Evolutionary conservation across 2,113 vertebrate species (phyloP), one percentile per base, ranked within the genome.

Genomic region (Burhinus bistriatus): DNA sequence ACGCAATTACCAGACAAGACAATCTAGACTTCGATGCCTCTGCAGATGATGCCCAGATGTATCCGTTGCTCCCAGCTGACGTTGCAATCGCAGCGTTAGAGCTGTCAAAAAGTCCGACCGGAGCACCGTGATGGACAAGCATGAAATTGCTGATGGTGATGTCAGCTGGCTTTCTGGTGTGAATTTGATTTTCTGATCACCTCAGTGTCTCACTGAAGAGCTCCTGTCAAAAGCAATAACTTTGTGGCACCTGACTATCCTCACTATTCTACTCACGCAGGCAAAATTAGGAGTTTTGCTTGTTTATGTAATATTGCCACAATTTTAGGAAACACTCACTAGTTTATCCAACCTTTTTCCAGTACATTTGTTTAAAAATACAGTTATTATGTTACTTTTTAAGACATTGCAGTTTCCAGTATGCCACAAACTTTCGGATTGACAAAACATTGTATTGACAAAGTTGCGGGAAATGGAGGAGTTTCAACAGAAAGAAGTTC

Each of bases 321-420:
- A 5, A 5, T 49, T 59, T 14, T 17, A 40, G 5, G 19, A 17
- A 82, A 40, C 30, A 3, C 23, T 30, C 57, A 0, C 4, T 38
- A 71, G 21, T 15, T 83, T 21, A 34, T 8, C 66, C 61, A 76
- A 5, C 26, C 42, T 36, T 30, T 20, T 38, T 29, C 61, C 65
- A 8, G 14, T 0, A 30, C 4, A 15, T 9, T 47, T 38, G 49
- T 51, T 84, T 55, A 42, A 55, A 61, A 69, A 38, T 25, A 16
- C 25, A 36, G 10, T 6, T 3, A 9, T 11, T 2, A 36, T 2
- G 64, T 9, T 17, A 12, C 4, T 11, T 79, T 69, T 92, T 12
- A 36, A 78, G 21, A 23, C 21, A 7, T 19, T 61, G 59, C 45
- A 22, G 32, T 38, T 59, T 79, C 45, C 75, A 47, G 27, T 7